A percentile compares a stretch with the other conserved stretches of the same genome.
Conservation (phyloP, 2,888 invertebrate genomes). For the Mythimna pallens region DNA sequence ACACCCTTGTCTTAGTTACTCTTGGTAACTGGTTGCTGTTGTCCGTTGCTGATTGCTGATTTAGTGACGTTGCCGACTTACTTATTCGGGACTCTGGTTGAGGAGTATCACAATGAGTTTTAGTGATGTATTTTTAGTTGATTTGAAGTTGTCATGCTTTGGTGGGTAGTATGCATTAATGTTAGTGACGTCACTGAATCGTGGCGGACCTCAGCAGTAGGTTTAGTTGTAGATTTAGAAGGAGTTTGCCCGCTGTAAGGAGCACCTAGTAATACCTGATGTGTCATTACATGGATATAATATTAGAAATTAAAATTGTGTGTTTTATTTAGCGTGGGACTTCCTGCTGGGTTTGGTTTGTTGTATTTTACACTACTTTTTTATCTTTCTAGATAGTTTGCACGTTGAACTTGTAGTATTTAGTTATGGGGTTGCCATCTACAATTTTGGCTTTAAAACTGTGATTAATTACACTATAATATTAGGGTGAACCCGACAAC, state of each 20-base stretch:
- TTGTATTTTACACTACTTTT: constrained; percentile 67
- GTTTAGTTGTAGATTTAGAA: constrained; percentile 81
- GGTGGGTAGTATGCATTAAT: constrained; percentile 47
- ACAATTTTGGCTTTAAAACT: constrained; percentile 66
- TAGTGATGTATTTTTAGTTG: constrained; percentile 56
- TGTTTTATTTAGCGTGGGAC: constrained; percentile 89
- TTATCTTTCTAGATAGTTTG: constrained; percentile 73
- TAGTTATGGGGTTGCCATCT: constrained; percentile 67
- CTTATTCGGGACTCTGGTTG: constrained; percentile 23
- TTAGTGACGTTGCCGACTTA: constrained; percentile 44
- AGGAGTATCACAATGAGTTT: constrained; percentile 42
- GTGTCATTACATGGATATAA: constrained; percentile 90
- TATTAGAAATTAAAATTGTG: constrained; percentile 86
- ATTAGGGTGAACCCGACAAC: constrained; percentile 57
- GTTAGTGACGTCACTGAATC: constrained; percentile 59
- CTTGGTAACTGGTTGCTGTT: constrained; percentile 79
- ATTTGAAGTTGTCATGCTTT: constrained; percentile 49
- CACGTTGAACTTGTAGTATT: constrained; percentile 71
- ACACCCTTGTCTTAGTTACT: constrained; percentile 80
- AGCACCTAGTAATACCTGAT: constrained; percentile 87
- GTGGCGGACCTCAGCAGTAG: constrained; percentile 77
- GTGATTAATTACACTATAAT: constrained; percentile 66
- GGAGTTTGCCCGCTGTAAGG: constrained; percentile 87
- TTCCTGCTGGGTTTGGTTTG: constrained; percentile 78
- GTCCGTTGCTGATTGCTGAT: constrained; percentile 47